A percentile compares a stretch with the other conserved stretches of the same genome.
These are phyloP conservation scores for Macrotis lagotis DNA, from an alignment of 2,113 vertebrate species.

Conservation along the genomic window DNA sequence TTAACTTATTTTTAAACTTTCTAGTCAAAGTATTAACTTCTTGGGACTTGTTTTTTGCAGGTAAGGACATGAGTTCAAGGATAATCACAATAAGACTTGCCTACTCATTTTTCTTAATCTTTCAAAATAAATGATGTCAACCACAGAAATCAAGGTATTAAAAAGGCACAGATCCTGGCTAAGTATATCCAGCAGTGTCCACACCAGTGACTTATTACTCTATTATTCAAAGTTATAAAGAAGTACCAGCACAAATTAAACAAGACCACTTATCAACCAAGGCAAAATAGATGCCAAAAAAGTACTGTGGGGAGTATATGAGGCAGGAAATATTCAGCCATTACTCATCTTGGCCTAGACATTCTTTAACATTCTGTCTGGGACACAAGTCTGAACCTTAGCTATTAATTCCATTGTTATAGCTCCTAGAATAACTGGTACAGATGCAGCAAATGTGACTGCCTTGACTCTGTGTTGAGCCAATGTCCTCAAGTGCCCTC, in stretches of 20 bases:
- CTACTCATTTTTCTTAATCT: background rate
- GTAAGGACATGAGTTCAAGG: background rate
- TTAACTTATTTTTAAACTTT: conserved; percentile 30
- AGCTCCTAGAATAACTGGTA: background rate
- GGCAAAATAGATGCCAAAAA: background rate
- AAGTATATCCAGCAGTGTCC: background rate
- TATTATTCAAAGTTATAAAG: background rate
- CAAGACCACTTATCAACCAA: conserved; percentile 5
- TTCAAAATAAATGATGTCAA: background rate
- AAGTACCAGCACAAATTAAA: background rate
- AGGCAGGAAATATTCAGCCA: background rate
- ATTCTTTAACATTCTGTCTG: background rate
- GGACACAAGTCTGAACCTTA: background rate
- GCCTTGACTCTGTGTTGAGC: background rate
- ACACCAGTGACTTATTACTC: background rate
- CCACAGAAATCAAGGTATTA: background rate
- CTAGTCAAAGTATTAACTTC: background rate
- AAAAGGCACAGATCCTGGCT: conserved; percentile 2
- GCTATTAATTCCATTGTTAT: background rate
- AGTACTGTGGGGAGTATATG: background rate
- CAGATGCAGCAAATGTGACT: background rate
- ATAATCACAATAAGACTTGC: background rate
- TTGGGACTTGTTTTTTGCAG: background rate
- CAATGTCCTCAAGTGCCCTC: background rate
- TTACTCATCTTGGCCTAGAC: background rate